Evolutionary conservation across 2,888 invertebrate genomes (phyloP).

Genomic region (Mesorhabditis sp.): DNA sequence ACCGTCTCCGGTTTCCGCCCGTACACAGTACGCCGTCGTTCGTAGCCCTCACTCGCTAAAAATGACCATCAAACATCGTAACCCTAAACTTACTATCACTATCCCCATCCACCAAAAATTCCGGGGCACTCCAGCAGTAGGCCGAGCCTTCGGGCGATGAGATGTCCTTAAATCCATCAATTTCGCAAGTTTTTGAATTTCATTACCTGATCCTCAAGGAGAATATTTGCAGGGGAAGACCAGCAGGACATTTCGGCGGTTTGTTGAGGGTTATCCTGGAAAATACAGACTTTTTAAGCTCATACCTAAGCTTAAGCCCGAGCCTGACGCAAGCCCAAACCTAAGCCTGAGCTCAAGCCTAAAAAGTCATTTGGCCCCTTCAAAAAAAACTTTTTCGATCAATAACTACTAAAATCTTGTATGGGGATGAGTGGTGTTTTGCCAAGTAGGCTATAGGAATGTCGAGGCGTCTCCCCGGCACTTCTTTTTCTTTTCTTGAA

Average conservation of each 20-base stretch:
- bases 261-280: no score
- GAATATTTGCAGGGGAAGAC: background rate
- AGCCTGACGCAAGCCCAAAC: background rate
- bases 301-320: background rate
- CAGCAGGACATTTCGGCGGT: background rate
- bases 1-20: background rate
- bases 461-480: no score
- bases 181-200: background rate
- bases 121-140: constrained; percentile 3
- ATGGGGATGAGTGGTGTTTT: no score
- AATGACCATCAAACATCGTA: no score
- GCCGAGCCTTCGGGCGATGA: constrained; percentile 3
- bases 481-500: no score
- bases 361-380: background rate
- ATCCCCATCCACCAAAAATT: background rate
- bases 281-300: background rate
- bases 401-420: no score
- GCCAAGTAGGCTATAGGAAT: no score
- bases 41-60: background rate
- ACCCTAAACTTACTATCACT: background rate
- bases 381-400: background rate
- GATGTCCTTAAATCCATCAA: background rate
- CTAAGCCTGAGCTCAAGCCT: background rate
- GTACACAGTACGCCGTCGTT: background rate
- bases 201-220: background rate